Evolutionary conservation across 2,797 vertebrate species (phyloP).

Genomic region (Poeciliopsis presidionis): DNA sequence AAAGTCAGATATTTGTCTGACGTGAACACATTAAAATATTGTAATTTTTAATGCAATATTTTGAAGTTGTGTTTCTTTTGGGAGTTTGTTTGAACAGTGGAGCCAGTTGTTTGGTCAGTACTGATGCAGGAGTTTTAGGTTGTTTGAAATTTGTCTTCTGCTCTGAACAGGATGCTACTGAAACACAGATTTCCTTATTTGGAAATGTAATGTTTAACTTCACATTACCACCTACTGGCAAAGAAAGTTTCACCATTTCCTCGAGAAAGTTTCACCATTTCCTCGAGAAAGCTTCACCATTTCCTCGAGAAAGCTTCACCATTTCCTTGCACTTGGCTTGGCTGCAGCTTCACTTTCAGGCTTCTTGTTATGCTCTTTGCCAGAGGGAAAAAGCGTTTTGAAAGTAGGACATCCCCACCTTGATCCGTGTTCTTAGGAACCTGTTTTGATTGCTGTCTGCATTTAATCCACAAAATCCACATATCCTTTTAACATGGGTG

Average conservation of each 20-base stretch:
- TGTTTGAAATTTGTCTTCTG: background rate
- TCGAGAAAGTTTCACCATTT: background rate
- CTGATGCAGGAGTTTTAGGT: background rate
- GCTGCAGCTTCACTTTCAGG: background rate
- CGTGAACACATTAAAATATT: background rate
- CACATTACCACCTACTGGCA: background rate
- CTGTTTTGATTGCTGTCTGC: background rate
- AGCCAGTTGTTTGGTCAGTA: background rate
- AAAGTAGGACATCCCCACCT: background rate
- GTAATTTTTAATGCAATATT: background rate
- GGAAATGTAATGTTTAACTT: background rate
- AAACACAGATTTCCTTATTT: background rate
- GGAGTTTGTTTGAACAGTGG: background rate
- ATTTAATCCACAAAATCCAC: constrained; percentile 1
- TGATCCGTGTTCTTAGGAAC: background rate
- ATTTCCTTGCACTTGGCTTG: background rate
- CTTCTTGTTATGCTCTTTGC: background rate
- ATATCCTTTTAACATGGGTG: background rate
- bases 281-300: background rate
- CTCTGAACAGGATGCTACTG: background rate
- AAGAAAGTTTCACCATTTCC: background rate
- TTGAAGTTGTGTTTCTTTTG: background rate
- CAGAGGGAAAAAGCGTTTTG: background rate
- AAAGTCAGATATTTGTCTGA: background rate
- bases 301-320: background rate